Conservation (phyloP, 2,888 invertebrate species). For the Plagiodera versicolora region DNA sequence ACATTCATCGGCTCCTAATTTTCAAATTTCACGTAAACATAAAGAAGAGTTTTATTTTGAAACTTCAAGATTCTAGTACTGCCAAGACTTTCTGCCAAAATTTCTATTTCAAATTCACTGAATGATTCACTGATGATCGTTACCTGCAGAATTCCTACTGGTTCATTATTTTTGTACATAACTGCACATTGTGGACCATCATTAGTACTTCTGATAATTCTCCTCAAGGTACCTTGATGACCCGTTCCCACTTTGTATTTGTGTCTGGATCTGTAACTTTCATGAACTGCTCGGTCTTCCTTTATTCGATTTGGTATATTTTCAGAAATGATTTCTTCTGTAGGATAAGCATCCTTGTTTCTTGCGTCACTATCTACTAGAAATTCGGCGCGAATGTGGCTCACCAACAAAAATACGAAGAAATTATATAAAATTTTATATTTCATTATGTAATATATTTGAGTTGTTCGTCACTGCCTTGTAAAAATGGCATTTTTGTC, state of each 20-base stretch:
- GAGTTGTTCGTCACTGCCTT: neutral
- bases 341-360: neutral
- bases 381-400: neutral
- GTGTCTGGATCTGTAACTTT: constrained; percentile 29
- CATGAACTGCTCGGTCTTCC: constrained; percentile 26
- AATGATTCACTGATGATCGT: no score
- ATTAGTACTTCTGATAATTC: constrained; percentile 18
- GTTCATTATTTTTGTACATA: constrained; percentile 41
- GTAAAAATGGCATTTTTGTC: constrained; percentile 1
- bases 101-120: no score
- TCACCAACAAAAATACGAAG: neutral
- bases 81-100: no score
- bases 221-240: constrained; percentile 17
- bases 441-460: neutral
- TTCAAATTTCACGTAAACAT: no score
- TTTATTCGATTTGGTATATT: neutral
- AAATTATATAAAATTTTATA: neutral
- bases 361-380: neutral
- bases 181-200: constrained; percentile 34
- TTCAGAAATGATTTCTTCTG: neutral
- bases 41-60: no score
- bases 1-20: no score
- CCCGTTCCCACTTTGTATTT: constrained; percentile 22
- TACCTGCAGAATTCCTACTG: constrained; percentile 40
- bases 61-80: no score